phyloP scores from a whole-genome alignment of 1,140 invertebrate genomes.

The Acyrthosiphon pisum region DNA sequence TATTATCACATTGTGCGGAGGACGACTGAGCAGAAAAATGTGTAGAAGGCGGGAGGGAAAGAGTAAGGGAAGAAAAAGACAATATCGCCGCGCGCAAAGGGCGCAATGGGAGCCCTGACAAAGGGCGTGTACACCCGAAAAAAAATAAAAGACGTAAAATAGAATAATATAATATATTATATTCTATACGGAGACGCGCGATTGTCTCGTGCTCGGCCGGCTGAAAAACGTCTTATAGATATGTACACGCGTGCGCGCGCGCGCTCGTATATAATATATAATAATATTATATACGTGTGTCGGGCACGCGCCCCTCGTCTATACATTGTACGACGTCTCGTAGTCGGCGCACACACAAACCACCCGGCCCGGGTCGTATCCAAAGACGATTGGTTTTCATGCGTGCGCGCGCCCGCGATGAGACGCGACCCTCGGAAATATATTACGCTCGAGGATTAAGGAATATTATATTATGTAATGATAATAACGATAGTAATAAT shows the following conservation, averaged over 20 bases:
- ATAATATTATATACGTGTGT: not conserved
- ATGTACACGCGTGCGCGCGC: not conserved
- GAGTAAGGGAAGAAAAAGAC: conserved; percentile 1
- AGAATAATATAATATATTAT: conserved; percentile 1
- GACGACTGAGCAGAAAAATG: not conserved
- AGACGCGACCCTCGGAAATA: not conserved
- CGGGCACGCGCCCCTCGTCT: conserved; percentile 42
- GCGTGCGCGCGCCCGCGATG: not conserved
- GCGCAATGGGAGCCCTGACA: not conserved
- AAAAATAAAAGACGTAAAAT: conserved; percentile 2
- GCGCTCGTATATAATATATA: not conserved
- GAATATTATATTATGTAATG: not conserved
- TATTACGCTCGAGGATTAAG: not conserved
- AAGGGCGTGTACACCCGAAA: not conserved
- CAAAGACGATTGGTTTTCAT: conserved; percentile 27
- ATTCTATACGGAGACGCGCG: not conserved
- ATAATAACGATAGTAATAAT: conserved; percentile 11
- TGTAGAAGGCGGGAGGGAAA: not conserved
- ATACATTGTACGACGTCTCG: too few species aligned
- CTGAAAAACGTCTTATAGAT: not conserved
- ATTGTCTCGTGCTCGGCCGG: conserved; percentile 48
- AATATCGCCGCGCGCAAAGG: not conserved
- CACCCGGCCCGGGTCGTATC: conserved; percentile 16
- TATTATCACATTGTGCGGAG: not conserved
- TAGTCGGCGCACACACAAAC: not conserved